Conservation (phyloP, 2,113 vertebrate genomes). For the Protomyctophum bolini region DNA sequence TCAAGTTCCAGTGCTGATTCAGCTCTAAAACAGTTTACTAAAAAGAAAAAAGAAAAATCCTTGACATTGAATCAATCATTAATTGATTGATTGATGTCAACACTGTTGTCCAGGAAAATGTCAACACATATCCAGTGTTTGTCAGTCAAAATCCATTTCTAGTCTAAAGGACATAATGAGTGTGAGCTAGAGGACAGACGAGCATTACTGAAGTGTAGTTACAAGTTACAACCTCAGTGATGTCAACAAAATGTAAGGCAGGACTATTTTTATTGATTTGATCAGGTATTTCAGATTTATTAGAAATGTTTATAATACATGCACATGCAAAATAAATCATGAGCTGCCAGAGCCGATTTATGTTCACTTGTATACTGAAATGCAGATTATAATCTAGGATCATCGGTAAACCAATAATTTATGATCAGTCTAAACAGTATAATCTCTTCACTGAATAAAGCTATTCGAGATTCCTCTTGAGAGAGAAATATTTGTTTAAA, state of each 20-base stretch:
- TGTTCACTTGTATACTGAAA: too few species aligned
- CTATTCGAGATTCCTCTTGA: too few species aligned
- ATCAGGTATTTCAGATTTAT: too few species aligned
- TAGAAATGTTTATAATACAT: too few species aligned
- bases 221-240: neutral
- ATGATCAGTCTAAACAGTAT: too few species aligned
- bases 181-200: neutral
- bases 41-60: neutral
- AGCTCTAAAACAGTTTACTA: neutral
- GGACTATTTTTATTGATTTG: too few species aligned
- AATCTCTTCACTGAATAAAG: too few species aligned
- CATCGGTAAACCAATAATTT: too few species aligned
- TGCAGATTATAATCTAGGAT: too few species aligned
- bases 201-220: neutral
- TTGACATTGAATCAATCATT: slow-evolving; percentile 8
- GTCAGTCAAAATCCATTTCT: slow-evolving; percentile 9
- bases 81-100: neutral
- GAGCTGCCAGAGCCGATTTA: too few species aligned
- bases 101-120: neutral
- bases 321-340: too few species aligned
- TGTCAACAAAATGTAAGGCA: neutral
- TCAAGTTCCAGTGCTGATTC: neutral
- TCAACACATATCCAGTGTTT: slow-evolving; percentile 6
- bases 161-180: neutral
- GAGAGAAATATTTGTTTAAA: too few species aligned